Percentiles rank a stretch among this genome's conserved stretches.
phyloP scores from a whole-genome alignment of 2,888 invertebrate genomes.

The Orchesellides sinensis region DNA sequence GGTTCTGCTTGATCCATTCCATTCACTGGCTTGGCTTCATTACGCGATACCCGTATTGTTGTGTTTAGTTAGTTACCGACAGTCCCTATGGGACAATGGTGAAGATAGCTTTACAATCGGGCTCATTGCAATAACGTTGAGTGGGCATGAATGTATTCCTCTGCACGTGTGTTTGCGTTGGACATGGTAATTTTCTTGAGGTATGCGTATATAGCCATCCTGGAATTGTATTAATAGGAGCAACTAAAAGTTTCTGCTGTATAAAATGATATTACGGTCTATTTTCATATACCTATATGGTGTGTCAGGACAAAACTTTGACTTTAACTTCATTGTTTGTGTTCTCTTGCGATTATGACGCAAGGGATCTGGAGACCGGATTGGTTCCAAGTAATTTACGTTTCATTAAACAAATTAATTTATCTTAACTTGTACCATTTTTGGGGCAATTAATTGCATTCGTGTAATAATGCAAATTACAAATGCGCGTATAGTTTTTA shows the following conservation, averaged over 20 bases:
- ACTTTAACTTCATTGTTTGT: neutral
- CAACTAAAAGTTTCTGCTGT: too few species aligned
- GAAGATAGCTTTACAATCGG: neutral
- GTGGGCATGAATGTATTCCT: neutral
- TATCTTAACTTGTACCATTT: slow-evolving; percentile 4
- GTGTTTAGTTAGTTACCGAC: neutral
- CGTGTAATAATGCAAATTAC: too few species aligned
- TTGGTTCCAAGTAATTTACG: slow-evolving; percentile 23
- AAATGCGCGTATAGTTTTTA: too few species aligned
- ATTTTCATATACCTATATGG: too few species aligned
- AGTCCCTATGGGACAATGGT: slow-evolving; percentile 6
- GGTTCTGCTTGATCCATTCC: too few species aligned
- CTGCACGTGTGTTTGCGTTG: neutral
- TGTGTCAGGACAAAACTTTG: neutral
- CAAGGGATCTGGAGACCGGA: neutral
- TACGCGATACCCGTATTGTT: too few species aligned
- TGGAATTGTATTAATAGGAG: too few species aligned
- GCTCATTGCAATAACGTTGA: too few species aligned
- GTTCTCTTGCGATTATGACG: neutral
- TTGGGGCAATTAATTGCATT: slow-evolving; percentile 11
- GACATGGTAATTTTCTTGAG: neutral
- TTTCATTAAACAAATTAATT: slow-evolving; percentile 21
- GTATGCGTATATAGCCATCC: too few species aligned
- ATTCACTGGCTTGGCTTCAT: too few species aligned
- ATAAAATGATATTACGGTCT: too few species aligned